Evolutionary conservation across 2,888 invertebrate species (phyloP).

Genomic region (Callimorpha dominula): DNA sequence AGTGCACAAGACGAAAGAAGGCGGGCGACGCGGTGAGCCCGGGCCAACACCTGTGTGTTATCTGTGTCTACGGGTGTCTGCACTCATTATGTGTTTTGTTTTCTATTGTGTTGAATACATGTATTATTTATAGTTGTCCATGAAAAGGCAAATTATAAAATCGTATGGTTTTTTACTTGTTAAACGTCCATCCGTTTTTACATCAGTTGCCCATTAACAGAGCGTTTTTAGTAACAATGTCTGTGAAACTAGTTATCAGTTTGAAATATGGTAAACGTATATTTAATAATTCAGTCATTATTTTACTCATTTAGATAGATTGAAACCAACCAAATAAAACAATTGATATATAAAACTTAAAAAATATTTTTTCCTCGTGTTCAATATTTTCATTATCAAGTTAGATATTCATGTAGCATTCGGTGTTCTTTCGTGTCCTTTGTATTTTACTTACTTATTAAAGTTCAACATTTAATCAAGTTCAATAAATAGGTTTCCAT

Average conservation of each 20-base stretch:
- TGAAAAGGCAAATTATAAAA: not conserved
- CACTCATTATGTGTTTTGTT: not conserved
- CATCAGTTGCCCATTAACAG: not conserved
- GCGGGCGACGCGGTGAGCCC: constrained; percentile 35
- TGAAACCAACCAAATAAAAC: not conserved
- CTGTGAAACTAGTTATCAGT: no score
- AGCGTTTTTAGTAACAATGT: no score
- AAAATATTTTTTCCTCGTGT: not conserved
- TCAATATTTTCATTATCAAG: no score
- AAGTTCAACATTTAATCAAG: no score
- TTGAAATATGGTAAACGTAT: not conserved
- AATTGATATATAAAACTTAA: not conserved
- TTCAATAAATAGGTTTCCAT: no score
- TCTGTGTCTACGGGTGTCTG: not conserved
- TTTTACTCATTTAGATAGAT: not conserved
- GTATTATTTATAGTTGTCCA: not conserved
- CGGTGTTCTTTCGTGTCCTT: no score
- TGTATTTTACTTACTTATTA: no score
- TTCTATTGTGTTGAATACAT: not conserved
- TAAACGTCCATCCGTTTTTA: not conserved
- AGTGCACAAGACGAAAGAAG: constrained; percentile 76
- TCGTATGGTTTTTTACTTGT: not conserved
- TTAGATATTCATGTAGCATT: no score
- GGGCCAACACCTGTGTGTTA: constrained; percentile 56
- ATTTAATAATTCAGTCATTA: not conserved